A percentile compares a stretch with the other conserved stretches of the same genome.
Evolutionary conservation across 2,888 invertebrate genomes (phyloP).

Genomic region (Neocrepidodera transversa): DNA sequence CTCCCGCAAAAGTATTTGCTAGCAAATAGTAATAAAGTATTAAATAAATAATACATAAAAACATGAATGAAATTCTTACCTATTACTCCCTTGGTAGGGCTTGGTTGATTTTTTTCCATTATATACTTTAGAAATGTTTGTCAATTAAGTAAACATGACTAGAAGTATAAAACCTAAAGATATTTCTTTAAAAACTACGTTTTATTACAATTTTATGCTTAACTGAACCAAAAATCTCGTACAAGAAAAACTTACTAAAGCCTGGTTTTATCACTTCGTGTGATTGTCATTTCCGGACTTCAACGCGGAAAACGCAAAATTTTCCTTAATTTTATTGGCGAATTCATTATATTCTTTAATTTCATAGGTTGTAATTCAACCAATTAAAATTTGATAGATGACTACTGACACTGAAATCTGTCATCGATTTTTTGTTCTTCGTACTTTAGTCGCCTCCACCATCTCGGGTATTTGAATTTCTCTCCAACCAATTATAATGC

Average conservation of each 20-base stretch:
- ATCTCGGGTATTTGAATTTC: too few species aligned
- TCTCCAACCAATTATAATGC: too few species aligned
- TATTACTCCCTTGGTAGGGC: conserved; percentile 10
- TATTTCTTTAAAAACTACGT: not conserved
- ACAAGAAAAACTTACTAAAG: too few species aligned
- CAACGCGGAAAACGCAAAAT: not conserved
- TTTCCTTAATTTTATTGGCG: conserved; percentile 1
- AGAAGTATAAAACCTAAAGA: not conserved
- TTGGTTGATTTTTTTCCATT: conserved; percentile 21
- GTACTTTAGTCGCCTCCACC: too few species aligned
- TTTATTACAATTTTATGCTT: not conserved
- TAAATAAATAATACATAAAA: not conserved
- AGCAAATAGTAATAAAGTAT: conserved; percentile 22
- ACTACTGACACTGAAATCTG: not conserved
- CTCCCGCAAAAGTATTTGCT: conserved; percentile 42
- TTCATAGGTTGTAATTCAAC: not conserved
- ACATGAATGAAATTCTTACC: conserved; percentile 10
- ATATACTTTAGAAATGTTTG: not conserved
- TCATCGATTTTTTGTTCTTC: conserved; percentile 6
- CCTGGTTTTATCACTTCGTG: not conserved
- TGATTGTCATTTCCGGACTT: not conserved
- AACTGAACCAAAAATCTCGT: not conserved
- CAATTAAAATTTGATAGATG: conserved; percentile 1
- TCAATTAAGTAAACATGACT: conserved; percentile 12
- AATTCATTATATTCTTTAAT: not conserved